Evolutionary conservation across 2,888 invertebrate genomes (phyloP), one percentile per base, ranked within the genome.

Genomic region (Melitaea athalia): DNA sequence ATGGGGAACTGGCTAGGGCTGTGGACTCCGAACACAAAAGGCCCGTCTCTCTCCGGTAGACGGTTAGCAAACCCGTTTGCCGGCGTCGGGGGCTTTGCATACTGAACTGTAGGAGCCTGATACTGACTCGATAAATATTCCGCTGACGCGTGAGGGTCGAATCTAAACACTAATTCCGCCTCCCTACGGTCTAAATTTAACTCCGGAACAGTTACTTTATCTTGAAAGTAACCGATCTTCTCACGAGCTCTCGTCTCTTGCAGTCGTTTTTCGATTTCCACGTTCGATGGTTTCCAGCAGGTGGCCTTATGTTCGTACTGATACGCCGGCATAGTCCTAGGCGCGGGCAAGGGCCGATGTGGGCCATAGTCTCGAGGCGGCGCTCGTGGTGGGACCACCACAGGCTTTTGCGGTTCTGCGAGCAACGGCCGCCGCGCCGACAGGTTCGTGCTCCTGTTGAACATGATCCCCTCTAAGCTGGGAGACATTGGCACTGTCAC

Each of bases 11-110:
- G 92, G 81, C 92, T 92, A 66, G 93, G 93, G 75, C 88, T 90
- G 81, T 94, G 94, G 69, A 94, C 90, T 74, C 94, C 94, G 81
- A 94, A 94, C 77, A 94, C 94, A 84, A 94, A 94, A 77, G 94
- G 94, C 47, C 94, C 94, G 79, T 93, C 92, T 82, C 86, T 85
- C 79, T 91, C 91, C 73, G 88, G 90, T 78, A 86, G 82, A 80
- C 88, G 89, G 81, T 81, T 81, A 73, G 85, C 79, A 78, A 85
- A 85, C 84, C 91, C 90, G 84, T 90, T 91, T 74, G 85, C 88
- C 72, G 91, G 90, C 80, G 87, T 85, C 80, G 91, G 81, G 67
- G 91, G 88, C 81, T 88, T 91, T 77, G 89, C 87, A 76, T 90
- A 91, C 77, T 90, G 91, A 75, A 90, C 90, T 64, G 82, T 79